Evolutionary conservation across 2,113 vertebrate species (phyloP).

Genomic region (Cinclus mexicanus): DNA sequence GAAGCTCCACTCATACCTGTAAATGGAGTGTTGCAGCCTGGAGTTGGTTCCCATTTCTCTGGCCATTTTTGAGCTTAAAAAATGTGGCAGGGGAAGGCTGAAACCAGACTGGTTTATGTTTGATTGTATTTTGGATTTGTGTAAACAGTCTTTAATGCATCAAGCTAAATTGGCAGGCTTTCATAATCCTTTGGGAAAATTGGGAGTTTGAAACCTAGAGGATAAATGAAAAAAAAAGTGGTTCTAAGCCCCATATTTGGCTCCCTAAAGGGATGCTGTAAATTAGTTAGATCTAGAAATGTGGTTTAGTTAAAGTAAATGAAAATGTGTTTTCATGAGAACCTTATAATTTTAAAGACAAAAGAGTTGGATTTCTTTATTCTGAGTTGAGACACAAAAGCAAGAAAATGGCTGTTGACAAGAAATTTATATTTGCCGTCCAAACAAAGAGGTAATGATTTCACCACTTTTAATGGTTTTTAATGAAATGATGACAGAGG

Average conservation of each 20-base stretch:
- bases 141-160: conserved; percentile 43
- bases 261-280: background rate
- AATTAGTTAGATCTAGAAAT: conserved; percentile 33
- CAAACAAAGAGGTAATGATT: conserved; percentile 10
- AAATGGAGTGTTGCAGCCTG: background rate
- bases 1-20: background rate
- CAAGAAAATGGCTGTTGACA: background rate
- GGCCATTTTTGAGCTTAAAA: background rate
- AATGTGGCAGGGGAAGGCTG: background rate
- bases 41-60: background rate
- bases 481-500: background rate
- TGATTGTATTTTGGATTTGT: conserved; percentile 33
- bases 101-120: background rate
- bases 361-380: background rate
- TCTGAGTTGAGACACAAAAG: background rate
- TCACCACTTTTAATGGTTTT: background rate
- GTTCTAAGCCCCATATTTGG: conserved; percentile 1
- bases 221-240: conserved; percentile 35
- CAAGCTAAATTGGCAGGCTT: conserved; percentile 30
- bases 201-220: background rate
- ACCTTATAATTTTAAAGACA: background rate
- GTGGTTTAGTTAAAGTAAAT: conserved; percentile 2
- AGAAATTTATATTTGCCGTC: background rate
- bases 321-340: conserved; percentile 3
- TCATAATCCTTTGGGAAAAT: conserved; percentile 25